These are phyloP conservation scores for Limnothrissa miodon DNA, from an alignment of 2,113 vertebrate genomes.

Conservation along the genomic window DNA sequence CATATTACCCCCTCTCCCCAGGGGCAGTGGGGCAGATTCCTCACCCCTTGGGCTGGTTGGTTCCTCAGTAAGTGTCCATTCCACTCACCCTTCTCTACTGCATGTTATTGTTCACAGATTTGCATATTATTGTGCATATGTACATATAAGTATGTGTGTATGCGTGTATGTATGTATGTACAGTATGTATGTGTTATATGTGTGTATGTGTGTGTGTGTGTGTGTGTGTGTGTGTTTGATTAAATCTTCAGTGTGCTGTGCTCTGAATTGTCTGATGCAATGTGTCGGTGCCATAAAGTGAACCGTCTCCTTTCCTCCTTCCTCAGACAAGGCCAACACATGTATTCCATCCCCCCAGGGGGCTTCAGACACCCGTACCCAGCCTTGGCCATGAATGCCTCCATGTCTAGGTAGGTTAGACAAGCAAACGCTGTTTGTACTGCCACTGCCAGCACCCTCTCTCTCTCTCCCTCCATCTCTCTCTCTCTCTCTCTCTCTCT, in stretches of 20 bases:
- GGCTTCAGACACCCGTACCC: slow-evolving; percentile 87
- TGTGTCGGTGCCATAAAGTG: not conserved
- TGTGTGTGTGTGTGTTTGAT: slow-evolving; percentile 8
- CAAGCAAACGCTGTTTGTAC: slow-evolving; percentile 3
- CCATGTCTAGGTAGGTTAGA: slow-evolving; percentile 85
- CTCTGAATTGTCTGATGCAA: not conserved
- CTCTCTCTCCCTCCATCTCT: not conserved
- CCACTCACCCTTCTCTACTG: not conserved
- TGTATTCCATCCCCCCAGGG: slow-evolving; percentile 85
- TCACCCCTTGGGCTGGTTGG: slow-evolving; percentile 86
- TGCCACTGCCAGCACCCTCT: not conserved
- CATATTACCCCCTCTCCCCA: slow-evolving; percentile 88
- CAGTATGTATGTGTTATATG: slow-evolving; percentile 11
- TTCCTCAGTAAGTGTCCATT: slow-evolving; percentile 78
- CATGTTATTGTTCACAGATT: not conserved
- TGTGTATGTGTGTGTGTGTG: too few relatives aligned
- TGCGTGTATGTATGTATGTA: slow-evolving; percentile 1
- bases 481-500: not conserved
- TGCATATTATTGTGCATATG: not conserved
- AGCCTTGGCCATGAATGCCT: slow-evolving; percentile 90
- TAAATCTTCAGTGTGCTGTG: not conserved
- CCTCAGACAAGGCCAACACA: slow-evolving; percentile 82
- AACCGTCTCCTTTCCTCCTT: slow-evolving; percentile 18
- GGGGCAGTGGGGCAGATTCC: slow-evolving; percentile 87
- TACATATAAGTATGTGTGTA: slow-evolving; percentile 11